Evolutionary conservation across 2,113 vertebrate genomes (phyloP), one percentile per base, ranked within the genome.

Genomic region (Mugil cephalus): DNA sequence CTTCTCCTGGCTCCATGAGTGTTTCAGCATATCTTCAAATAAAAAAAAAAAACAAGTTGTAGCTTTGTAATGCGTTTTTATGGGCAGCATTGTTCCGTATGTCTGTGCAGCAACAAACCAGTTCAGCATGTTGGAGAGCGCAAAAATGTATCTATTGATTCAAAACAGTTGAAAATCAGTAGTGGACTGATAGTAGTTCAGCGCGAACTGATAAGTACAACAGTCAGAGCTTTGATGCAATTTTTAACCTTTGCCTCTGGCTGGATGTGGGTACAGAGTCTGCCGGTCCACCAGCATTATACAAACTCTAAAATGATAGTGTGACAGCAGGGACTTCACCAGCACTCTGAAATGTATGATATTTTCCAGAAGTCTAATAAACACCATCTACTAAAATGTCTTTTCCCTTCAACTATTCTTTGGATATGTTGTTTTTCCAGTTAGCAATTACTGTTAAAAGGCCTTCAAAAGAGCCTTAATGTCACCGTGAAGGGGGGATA

Each of bases 101-200:
- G 54, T 3, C 52, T 18, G 60, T 73, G 12, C 8, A 78, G 54
- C 59, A 43, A 48, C 24, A 54, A 76, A 54, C 39, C 38, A 61
- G 74, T 67, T 73, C 69, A 55, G 82, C 66, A 79, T 40, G 69
- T 30, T 67, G 67, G 24, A 66, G 51, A 70, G 68, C 0, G 10
- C 24, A 30, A 60, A 59, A 65, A 63, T 83, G 58, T 77, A 54
- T 85, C 82, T 73, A 80, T 84, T 64, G 74, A 85, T 82, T 86
- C 18, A 73, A 79, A 83, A 63, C 56, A 40, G 8, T 30, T 74
- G 66, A n/a, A 63, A 17, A 53, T 74, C 60, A 65, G 46, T 62
- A 8, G 19, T 12, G 21, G 21, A 47, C 21, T 62, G 15, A 60
- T 74, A 35, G 52, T 14, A 54, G 19, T 36, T 64, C 15, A 12